Percentiles rank a stretch among this genome's conserved stretches.
These are phyloP conservation scores for Podabrus alpinus DNA, from an alignment of 2,888 invertebrate genomes.

Conservation along the genomic window DNA sequence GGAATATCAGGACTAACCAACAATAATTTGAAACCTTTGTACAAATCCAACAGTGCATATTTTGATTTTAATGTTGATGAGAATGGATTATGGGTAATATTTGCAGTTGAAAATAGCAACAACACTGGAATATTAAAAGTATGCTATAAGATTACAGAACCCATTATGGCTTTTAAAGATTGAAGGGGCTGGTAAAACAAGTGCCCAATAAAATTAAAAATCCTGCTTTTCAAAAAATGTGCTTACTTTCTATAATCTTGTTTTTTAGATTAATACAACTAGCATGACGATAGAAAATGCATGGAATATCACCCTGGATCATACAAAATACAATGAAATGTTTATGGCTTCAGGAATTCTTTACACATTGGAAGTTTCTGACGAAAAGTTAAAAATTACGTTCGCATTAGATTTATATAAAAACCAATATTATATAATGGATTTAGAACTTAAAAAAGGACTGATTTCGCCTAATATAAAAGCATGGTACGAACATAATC, in stretches of 20 bases:
- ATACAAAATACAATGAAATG: slow-evolving; percentile 1
- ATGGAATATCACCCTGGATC: slow-evolving; percentile 1
- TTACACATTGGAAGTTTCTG: neutral
- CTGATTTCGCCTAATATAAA: neutral
- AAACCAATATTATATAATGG: neutral
- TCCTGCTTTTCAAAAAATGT: too few species aligned
- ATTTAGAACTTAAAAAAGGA: neutral
- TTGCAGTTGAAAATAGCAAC: slow-evolving; percentile 76
- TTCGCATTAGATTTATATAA: neutral
- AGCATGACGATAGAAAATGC: slow-evolving; percentile 60
- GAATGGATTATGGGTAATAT: slow-evolving; percentile 96
- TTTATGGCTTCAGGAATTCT: slow-evolving; percentile 2
- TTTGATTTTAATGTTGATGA: slow-evolving; percentile 96
- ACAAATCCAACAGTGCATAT: slow-evolving; percentile 78
- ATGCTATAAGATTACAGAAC: too few species aligned
- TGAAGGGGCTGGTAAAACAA: too few species aligned
- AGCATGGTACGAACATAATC: neutral
- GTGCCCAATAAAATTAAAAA: too few species aligned
- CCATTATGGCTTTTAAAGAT: too few species aligned
- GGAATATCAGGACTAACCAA: slow-evolving; percentile 60
- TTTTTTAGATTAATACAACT: slow-evolving; percentile 59
- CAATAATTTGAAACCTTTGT: slow-evolving; percentile 65
- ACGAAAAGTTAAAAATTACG: neutral
- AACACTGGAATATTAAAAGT: slow-evolving; percentile 88
- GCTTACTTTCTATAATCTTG: too few species aligned